Evolutionary conservation across 1,140 invertebrate genomes (phyloP).

Genomic region (Rhagoletis zephyria): DNA sequence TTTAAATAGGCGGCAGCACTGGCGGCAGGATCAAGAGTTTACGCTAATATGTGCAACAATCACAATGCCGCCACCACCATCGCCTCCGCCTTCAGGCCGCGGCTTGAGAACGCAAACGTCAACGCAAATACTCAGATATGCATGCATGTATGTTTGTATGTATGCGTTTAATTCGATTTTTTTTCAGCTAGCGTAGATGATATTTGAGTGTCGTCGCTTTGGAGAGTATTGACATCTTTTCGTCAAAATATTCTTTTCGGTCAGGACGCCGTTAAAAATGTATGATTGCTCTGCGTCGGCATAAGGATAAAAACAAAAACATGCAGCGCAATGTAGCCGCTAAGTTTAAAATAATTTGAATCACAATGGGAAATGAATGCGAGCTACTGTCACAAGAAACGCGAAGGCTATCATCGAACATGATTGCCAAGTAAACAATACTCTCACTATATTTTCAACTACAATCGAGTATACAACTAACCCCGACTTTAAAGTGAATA

Average conservation of each 20-base stretch:
- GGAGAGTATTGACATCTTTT: conserved; percentile 69
- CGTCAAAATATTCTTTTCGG: conserved; percentile 73
- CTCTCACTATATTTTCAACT: not conserved
- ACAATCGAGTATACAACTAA: not conserved
- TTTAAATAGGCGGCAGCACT: conserved; percentile 64
- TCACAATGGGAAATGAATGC: conserved; percentile 58
- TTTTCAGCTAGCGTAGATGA: conserved; percentile 26
- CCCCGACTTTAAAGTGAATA: not conserved
- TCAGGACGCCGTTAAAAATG: conserved; percentile 59
- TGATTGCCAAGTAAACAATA: conserved; percentile 12
- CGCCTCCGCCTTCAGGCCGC: not conserved
- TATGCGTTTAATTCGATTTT: conserved; percentile 40
- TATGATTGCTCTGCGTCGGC: not conserved
- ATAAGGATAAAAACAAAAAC: conserved; percentile 39
- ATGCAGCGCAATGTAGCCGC: not conserved
- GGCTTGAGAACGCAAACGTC: not conserved
- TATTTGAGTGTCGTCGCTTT: conserved; percentile 54
- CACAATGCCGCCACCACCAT: conserved; percentile 21
- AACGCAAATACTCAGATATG: conserved; percentile 31
- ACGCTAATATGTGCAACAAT: conserved; percentile 45
- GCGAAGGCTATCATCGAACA: not conserved
- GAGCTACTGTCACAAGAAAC: conserved; percentile 36
- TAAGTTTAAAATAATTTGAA: conserved; percentile 63
- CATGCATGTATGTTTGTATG: conserved; percentile 9
- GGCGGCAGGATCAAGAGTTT: conserved; percentile 49